Conservation (phyloP, 2,113 vertebrate genomes). For the Hippotragus niger region DNA sequence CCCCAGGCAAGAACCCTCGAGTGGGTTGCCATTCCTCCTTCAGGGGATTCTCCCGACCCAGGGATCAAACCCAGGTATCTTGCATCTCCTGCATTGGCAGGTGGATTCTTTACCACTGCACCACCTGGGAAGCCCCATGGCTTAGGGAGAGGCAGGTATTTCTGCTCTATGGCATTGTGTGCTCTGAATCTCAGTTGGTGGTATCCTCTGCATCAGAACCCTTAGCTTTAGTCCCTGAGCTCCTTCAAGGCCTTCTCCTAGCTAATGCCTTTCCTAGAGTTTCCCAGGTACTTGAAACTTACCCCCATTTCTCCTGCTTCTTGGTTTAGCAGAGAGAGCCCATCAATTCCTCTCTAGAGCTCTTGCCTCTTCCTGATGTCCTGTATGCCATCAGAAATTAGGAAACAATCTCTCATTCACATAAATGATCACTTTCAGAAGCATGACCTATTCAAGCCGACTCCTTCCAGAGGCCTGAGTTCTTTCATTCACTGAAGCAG, state of each 20-base stretch:
- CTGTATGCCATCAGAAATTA: not conserved
- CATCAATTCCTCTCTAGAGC: not conserved
- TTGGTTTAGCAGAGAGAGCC: not conserved
- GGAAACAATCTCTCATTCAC: not conserved
- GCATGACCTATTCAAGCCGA: not conserved
- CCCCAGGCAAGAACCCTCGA: not conserved
- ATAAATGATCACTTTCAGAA: not conserved
- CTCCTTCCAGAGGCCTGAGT: not conserved
- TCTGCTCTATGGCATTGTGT: not conserved
- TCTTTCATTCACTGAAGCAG: not conserved
- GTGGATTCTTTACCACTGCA: not conserved
- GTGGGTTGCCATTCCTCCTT: not conserved
- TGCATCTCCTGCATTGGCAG: not conserved
- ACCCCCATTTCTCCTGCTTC: not conserved
- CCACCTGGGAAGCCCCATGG: not conserved
- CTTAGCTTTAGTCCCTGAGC: not conserved
- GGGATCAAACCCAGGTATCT: not conserved
- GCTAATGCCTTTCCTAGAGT: not conserved
- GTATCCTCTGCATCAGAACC: not conserved
- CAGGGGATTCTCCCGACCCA: not conserved
- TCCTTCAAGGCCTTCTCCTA: not conserved
- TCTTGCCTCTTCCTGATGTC: not conserved
- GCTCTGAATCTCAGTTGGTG: not conserved
- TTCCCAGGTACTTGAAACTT: not conserved
- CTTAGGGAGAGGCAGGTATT: not conserved